These are phyloP conservation scores for Catostomus latipinnis DNA, from an alignment of 2,797 vertebrate genomes.

Conservation along the genomic window DNA sequence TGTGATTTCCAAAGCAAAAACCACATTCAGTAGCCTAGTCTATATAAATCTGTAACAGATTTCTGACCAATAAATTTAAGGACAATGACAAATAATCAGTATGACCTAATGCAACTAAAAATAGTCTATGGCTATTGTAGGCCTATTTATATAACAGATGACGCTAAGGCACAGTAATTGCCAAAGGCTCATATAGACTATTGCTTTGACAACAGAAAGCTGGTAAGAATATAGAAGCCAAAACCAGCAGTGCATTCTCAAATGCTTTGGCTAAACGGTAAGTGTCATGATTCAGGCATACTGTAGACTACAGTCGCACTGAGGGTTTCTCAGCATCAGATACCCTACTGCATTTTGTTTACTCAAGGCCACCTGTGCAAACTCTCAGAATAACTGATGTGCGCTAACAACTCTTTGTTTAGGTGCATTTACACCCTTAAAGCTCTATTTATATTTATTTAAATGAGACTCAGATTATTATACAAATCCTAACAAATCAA, in stretches of 20 bases:
- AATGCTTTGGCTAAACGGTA: conserved; percentile 10
- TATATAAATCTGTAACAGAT: not conserved
- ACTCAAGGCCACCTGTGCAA: conserved; percentile 50
- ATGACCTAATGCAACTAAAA: conserved; percentile 26
- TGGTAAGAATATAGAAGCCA: not conserved
- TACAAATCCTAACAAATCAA: too few relatives aligned
- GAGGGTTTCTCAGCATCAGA: not conserved
- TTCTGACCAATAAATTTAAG: not conserved
- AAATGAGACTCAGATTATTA: not conserved
- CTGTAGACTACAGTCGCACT: not conserved
- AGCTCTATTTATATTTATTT: not conserved
- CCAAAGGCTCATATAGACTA: conserved; percentile 17
- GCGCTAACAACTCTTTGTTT: conserved; percentile 38
- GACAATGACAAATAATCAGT: not conserved
- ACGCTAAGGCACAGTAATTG: conserved; percentile 3
- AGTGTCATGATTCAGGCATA: not conserved
- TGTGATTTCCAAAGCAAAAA: not conserved
- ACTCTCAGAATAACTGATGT: conserved; percentile 36
- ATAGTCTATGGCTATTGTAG: conserved; percentile 8
- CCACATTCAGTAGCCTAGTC: not conserved
- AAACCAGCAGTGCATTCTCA: not conserved
- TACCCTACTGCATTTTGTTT: conserved; percentile 35
- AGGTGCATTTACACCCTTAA: conserved; percentile 4
- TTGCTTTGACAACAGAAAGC: conserved; percentile 26
- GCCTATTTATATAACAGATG: conserved; percentile 7